Evolutionary conservation across 1,140 invertebrate genomes (phyloP).

Genomic region (Nylanderia fulva): DNA sequence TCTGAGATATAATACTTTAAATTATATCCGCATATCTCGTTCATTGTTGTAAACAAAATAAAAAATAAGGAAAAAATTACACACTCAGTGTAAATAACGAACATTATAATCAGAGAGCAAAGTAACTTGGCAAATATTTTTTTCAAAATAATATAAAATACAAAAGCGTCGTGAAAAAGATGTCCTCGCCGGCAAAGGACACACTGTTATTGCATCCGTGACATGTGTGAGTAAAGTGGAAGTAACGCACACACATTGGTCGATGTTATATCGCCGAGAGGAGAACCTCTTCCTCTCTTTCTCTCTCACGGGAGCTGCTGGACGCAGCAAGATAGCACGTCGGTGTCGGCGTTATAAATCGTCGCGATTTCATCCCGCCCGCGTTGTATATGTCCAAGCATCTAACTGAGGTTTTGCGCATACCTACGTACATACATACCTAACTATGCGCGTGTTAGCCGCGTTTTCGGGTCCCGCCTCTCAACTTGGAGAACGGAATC

Average conservation of each 20-base stretch:
- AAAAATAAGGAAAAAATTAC: too few species aligned
- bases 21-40: not conserved
- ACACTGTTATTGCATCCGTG: not conserved
- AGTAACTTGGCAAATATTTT: not conserved
- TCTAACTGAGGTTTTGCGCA: constrained; percentile 44
- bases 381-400: constrained; percentile 50
- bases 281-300: not conserved
- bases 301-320: constrained; percentile 51
- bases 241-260: not conserved
- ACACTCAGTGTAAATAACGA: not conserved
- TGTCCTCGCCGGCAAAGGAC: not conserved
- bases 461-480: constrained; percentile 37
- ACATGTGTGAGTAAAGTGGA: not conserved
- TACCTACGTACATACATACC: constrained; percentile 10
- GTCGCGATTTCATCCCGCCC: constrained; percentile 59
- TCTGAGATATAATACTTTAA: not conserved
- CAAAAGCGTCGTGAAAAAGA: constrained; percentile 30
- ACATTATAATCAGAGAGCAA: not conserved
- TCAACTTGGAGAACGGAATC: not conserved
- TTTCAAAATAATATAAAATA: too few species aligned
- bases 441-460: not conserved
- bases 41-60: too few species aligned
- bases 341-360: constrained; percentile 64
- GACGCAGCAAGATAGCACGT: constrained; percentile 60
- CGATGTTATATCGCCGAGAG: constrained; percentile 46